These are phyloP conservation scores for Prunella strophiata DNA, from an alignment of 2,797 vertebrate genomes.

Conservation along the genomic window DNA sequence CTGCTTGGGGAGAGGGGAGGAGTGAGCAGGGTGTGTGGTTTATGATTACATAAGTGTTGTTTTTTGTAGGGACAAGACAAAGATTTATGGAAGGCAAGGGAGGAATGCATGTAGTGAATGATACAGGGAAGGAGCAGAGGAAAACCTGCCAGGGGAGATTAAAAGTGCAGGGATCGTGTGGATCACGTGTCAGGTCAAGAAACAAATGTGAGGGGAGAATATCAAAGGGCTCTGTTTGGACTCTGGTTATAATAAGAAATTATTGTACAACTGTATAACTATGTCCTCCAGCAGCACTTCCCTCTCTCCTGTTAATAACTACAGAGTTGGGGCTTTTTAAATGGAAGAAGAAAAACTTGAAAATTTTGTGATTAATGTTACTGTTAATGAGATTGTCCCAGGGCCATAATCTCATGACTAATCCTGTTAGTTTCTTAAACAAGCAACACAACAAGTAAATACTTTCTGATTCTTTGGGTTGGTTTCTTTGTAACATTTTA, in stretches of 20 bases:
- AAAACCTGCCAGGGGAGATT: slow-evolving; percentile 51
- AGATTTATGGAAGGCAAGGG: slow-evolving; percentile 68
- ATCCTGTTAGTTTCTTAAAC: background rate
- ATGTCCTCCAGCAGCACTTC: background rate
- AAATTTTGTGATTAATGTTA: background rate
- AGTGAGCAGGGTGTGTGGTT: background rate
- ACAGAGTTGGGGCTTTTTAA: background rate
- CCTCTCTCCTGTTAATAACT: background rate
- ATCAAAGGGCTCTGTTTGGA: background rate
- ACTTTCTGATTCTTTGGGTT: background rate
- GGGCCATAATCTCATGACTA: background rate
- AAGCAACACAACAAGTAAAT: background rate
- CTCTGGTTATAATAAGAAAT: background rate
- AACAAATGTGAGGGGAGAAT: slow-evolving; percentile 33
- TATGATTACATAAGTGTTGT: slow-evolving; percentile 18
- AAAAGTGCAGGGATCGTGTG: slow-evolving; percentile 33
- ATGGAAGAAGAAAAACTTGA: background rate
- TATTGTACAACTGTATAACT: background rate
- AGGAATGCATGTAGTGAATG: slow-evolving; percentile 51
- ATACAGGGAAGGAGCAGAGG: slow-evolving; percentile 42
- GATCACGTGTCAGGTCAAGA: slow-evolving; percentile 29
- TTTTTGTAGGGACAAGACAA: slow-evolving; percentile 52
- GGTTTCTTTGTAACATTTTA: background rate
- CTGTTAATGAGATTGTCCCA: background rate
- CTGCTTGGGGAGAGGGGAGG: background rate